Evolutionary conservation across 2,888 invertebrate genomes (phyloP), one percentile per base, ranked within the genome.

Genomic region (Dryocosmus kuriphilus): DNA sequence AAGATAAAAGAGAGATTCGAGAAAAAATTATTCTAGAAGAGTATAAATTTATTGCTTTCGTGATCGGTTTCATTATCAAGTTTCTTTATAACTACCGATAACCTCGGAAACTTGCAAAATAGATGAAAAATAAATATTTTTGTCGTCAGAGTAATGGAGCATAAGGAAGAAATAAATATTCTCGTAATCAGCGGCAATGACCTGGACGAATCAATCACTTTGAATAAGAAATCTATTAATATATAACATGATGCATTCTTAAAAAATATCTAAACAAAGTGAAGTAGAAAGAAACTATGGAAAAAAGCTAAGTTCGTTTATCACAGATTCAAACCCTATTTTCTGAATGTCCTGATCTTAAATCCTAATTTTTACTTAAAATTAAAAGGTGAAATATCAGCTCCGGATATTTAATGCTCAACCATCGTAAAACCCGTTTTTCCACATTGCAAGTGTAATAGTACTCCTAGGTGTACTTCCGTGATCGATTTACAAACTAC

Each of bases 91-190:
- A 27, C 46, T 24, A 24, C 7, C 7, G 65, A 67, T 67, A 67
- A 67, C 65, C 65, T 71, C 46, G 67, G 11, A 71, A 71, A 27
- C 46, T 71, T 71, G 67, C 67, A 71, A 71, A 71, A 71, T 71
- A 27, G 46, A 51, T 71, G 27, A 71, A 51, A 19, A 71, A 71
- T 71, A 51, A 71, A 51, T 71, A 71, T 27, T 30, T 30, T 71
- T 51, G 67, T 67, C 46, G 46, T 71, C 16, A 6, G 16, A 30
- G n/a, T 51, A 67, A 67, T 67, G 24, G 46, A 41, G 38, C 11
- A 8, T 35, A 22, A 65, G 38, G 38, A 24, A 27, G 27, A 51
- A 67, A 67, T 46, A 67, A 46, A 67, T 27, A 27, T 24, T 67
- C 67, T 67, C 46, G 46, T 67, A 46, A 67, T 67, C 41, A 41